Evolutionary conservation across 2,113 vertebrate genomes (phyloP).

Genomic region (Spilogale gracilis): DNA sequence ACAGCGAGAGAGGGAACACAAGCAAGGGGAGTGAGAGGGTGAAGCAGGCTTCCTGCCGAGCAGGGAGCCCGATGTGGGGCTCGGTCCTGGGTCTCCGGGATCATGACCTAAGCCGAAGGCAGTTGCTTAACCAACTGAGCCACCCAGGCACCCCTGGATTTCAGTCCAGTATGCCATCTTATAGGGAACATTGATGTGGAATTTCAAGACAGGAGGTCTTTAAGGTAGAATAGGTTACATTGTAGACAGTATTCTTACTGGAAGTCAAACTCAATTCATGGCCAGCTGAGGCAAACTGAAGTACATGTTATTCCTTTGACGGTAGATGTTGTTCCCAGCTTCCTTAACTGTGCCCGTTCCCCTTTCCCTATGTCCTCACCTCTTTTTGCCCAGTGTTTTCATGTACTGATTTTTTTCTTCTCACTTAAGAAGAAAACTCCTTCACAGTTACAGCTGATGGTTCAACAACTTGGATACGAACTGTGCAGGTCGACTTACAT

Average conservation of each 20-base stretch:
- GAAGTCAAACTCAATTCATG: background rate
- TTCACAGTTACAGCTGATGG: background rate
- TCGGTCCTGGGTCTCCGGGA: no score
- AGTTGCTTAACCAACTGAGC: no score
- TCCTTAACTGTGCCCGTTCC: background rate
- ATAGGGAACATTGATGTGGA: background rate
- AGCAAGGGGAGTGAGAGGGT: no score
- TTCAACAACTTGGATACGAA: background rate
- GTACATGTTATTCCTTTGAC: background rate
- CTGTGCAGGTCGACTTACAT: background rate
- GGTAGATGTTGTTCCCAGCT: background rate
- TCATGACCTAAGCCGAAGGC: no score
- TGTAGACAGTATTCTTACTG: background rate
- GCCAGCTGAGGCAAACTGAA: background rate
- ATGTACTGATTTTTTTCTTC: background rate
- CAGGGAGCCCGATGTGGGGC: no score
- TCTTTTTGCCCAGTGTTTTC: background rate
- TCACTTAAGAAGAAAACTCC: background rate
- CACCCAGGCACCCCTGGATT: background rate
- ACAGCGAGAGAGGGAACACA: no score
- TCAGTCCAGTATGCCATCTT: background rate
- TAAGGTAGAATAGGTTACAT: background rate
- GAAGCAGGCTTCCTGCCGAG: no score
- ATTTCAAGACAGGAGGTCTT: background rate
- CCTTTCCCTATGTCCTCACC: background rate